Base-by-base conservation (phyloP, 2,797 vertebrate genomes). In the Aselliscus stoliczkanus region DNA sequence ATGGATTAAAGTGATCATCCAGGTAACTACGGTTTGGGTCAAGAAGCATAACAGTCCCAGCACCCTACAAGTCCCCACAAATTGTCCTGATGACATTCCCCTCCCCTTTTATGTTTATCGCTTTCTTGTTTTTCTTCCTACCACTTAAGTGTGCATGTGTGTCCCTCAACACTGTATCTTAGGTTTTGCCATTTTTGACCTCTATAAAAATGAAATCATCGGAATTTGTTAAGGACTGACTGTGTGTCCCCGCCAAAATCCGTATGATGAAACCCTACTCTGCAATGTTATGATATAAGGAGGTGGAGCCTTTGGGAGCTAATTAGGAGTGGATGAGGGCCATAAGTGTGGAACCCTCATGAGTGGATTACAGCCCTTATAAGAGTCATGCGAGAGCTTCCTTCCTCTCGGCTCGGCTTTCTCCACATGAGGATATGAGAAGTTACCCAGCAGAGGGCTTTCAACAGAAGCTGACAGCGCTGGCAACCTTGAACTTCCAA, bases 171-270 rank as follows among this genome's bases (percentile, higher is more conserved):
- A 75, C 5, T 58, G 12, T 6, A 29, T 31, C 37, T 73, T 56
- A 37, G 52, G 3, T 62, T 77, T 62, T 44, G 25, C 20, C 72
- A 75, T n/a, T 54, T 76, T 72, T 81, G 39, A 64, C 31, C 29
- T 70, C 60, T 34, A 25, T 56, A 60, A 86, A 81, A 86, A 89
- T 75, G 52, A 90, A 95, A 58, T n/a, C 12, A 11, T 5, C 85
- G 44, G 52, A 60, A 88, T 34, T 39, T 39, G 39, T 60, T 29
- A 7, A 44, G 42, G 37, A 47, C 70, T 76, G 62, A 84, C 58
- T 25, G 44, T 58, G 25, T 54, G 21, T 72, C 11, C 34, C 47
- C 44, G 44, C 18, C 21, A 58, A 37, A 70, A 65, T 15, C 31
- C 5, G 4, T 11, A 20, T n/a, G 60, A 27, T 83, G n/a, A 50